Base-by-base conservation (phyloP, 2,888 invertebrate genomes). In the Apeira syringaria region DNA sequence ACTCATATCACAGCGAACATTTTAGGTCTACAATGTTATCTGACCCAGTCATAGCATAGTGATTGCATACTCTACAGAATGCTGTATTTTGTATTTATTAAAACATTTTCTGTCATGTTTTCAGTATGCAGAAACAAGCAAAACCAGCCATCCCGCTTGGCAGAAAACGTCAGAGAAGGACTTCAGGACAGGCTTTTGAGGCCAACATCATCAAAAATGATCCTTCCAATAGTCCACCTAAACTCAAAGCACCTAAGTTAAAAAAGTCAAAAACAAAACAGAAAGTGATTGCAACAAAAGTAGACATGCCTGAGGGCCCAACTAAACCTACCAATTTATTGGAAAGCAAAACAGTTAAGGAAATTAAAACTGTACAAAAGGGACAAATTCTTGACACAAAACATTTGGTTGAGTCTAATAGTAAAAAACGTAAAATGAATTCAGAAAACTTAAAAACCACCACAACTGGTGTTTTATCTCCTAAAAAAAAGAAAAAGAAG, bases 161-260 rank as follows among this genome's bases (percentile, higher is more conserved):
- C 2, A 56, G 51, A 2, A 67, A 66, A 33, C 64, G 59, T 6
- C 69, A 66, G 46, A 54, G 56, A 2, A 72, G 65, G 34, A 15
- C 50, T 0, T 53, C 57, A 2, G 50, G 27, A 15, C 24, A 47
- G 0, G 27, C 53, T 0, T 55, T 61, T 0, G 58, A 65, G 38
- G 35, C 59, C 0, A 67, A 65, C 39, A 50, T 31, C 7, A 38
- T 40, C 6, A 68, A 64, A 40, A 24, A 58, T 3, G 46, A 38
- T 4, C 0, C 20, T 1, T 4, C 18, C 1, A 25, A 47, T 1
- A 34, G 20, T 7, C 20, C 20, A 20, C 3, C 18, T 5, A 20
- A 20, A 7, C 1, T 20, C 7, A 20, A 20, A 20, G 20, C 7
- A 2, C 20, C 20, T 0, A 20, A 20, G 7, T 20, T 20, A 20